Evolutionary conservation across 2,888 invertebrate genomes (phyloP), one percentile per base, ranked within the genome.

Genomic region (Dascillus cervinus): DNA sequence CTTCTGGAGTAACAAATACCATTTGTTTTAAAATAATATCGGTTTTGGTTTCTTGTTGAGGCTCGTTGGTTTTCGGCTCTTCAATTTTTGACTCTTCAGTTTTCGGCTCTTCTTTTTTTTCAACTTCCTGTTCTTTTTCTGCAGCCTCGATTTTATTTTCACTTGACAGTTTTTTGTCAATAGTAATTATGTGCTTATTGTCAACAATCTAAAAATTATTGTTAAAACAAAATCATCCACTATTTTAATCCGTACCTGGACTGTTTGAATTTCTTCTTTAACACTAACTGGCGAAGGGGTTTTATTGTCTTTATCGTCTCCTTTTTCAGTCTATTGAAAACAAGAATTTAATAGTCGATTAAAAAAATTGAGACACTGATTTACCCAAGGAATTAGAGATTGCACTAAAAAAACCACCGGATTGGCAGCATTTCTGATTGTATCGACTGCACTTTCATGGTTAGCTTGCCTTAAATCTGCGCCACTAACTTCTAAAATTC

Each of bases 401-500:
- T 97, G 96, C 24, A 97, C 86, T 20, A 92, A 77, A 55, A 98
- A 85, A 15, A 77, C 77, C 41, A 98, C 91, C 29, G 85, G 85
- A 60, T 86, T 89, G 11, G 84, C 80, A 10, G 96, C 86, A 30
- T 85, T 83, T 60, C 90, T 82, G 56, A 98, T 97, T 5, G 91
- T 83, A 63, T 91, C 84, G 6, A 98, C 95, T 1, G 96, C 96
- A 46, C 82, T 74, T 56, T 95, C 95, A 57, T 97, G 96, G 44
- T 86, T 89, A 4, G 94, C 90, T 41, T 86, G 79, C 36, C 90
- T 71, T 28, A 98, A 76, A 67, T 94, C 91, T 13, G 82, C 75
- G 5, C 90, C 92, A 56, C 92, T 92, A 13, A 98, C 90, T 62
- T 91, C 89, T 43, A 91, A 66, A 51, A 91, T 89, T 33, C 89